Percentiles rank a stretch among this genome's conserved stretches.
Conservation (phyloP, 2,113 vertebrate species). For the Sapajus apella region DNA sequence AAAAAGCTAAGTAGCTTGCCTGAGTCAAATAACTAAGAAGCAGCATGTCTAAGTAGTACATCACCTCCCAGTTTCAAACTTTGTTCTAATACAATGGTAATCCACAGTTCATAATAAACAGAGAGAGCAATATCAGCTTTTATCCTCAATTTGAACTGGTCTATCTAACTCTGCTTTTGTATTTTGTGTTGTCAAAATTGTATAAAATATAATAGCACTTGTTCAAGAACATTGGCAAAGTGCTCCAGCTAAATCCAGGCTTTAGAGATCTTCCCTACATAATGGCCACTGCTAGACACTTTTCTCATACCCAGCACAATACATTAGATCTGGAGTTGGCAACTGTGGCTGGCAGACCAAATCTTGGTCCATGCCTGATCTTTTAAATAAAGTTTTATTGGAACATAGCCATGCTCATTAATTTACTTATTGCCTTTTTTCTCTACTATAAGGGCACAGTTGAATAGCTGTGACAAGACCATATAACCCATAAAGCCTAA, state of each 20-base stretch:
- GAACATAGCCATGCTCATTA: background rate
- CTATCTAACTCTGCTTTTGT: background rate
- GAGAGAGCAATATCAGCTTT: background rate
- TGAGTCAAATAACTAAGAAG: background rate
- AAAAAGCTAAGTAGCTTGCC: background rate
- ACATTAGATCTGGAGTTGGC: background rate
- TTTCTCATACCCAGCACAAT: background rate
- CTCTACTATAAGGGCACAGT: background rate
- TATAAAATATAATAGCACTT: background rate
- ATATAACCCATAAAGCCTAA: background rate
- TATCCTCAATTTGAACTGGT: background rate
- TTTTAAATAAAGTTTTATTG: conserved; percentile 6
- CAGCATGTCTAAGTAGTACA: background rate
- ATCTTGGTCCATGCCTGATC: background rate
- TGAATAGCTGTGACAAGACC: background rate
- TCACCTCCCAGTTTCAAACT: background rate
- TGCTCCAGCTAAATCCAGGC: background rate
- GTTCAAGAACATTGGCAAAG: background rate
- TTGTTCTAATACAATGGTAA: background rate
- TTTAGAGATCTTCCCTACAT: background rate
- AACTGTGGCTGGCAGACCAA: background rate
- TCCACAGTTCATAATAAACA: background rate
- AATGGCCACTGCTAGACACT: background rate
- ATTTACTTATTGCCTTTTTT: background rate
- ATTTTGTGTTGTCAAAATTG: background rate